Evolutionary conservation across 2,113 vertebrate genomes (phyloP).

Genomic region (Lepus europaeus): DNA sequence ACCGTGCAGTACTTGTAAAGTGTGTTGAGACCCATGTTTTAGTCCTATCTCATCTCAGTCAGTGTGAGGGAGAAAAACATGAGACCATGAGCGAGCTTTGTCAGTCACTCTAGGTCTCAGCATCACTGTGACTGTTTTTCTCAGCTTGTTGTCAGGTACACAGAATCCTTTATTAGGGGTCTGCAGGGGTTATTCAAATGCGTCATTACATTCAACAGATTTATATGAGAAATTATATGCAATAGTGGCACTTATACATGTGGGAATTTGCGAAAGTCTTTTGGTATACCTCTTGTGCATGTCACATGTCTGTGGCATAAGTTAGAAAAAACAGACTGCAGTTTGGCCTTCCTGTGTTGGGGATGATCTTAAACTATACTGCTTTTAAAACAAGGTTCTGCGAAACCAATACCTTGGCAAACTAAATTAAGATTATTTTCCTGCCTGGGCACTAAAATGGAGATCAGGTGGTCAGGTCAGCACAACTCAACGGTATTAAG

Average conservation of each 20-base stretch:
- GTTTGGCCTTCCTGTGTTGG: background rate
- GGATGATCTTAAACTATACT: conserved; percentile 39
- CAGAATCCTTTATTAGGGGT: conserved; percentile 47
- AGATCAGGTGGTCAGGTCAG: conserved; percentile 32
- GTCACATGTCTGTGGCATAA: conserved; percentile 22
- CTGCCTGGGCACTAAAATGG: background rate
- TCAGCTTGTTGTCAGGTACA: conserved; percentile 32
- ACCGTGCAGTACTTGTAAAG: background rate
- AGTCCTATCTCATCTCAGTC: background rate
- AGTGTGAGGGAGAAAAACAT: accelerated
- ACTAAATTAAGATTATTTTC: conserved; percentile 37
- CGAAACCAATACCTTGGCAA: conserved; percentile 12
- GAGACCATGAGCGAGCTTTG: background rate
- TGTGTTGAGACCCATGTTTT: background rate
- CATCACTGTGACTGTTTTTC: background rate
- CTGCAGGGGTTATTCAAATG: conserved; percentile 65
- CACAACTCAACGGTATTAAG: conserved; percentile 14
- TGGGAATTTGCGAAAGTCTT: conserved; percentile 73
- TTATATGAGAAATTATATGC: conserved; percentile 66
- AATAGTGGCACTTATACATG: conserved; percentile 66
- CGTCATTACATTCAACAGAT: conserved; percentile 57
- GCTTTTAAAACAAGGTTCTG: conserved; percentile 5
- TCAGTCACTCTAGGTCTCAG: background rate
- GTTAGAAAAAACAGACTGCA: conserved; percentile 31
- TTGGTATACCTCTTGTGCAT: conserved; percentile 55